Conservation (phyloP, 2,888 invertebrate genomes). For the Phaonia tiefii region DNA sequence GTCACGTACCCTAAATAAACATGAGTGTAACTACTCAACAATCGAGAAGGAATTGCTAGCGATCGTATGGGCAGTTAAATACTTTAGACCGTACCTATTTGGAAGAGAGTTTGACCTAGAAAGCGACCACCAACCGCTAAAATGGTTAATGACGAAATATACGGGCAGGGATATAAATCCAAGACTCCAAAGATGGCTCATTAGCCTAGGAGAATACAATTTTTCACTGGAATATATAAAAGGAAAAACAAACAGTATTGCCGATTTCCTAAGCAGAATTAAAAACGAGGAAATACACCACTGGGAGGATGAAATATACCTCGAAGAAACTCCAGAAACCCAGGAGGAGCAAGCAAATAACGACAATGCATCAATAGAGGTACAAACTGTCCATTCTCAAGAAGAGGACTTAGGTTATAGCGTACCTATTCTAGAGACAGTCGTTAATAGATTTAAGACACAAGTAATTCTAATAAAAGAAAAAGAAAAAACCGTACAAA, state of each 20-base stretch:
- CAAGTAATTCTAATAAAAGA: too few species aligned
- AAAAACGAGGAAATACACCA: too few species aligned
- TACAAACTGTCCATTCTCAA: neutral
- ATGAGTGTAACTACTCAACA: constrained; percentile 52
- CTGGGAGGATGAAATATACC: constrained; percentile 16
- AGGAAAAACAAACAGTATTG: constrained; percentile 26
- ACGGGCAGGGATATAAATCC: constrained; percentile 35
- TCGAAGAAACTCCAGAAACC: too few species aligned
- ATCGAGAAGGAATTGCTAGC: constrained; percentile 55
- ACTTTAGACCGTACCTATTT: constrained; percentile 46
- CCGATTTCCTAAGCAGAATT: too few species aligned
- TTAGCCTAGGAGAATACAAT: too few species aligned
- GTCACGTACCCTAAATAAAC: constrained; percentile 42
- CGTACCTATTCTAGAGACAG: too few species aligned
- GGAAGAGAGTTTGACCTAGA: constrained; percentile 39
- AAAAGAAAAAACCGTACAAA: neutral
- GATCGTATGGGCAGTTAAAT: too few species aligned
- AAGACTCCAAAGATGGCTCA: constrained; percentile 39
- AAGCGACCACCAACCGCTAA: constrained; percentile 40
- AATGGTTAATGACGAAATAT: too few species aligned
- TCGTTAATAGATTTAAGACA: too few species aligned
- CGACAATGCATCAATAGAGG: neutral
- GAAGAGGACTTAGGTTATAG: too few species aligned
- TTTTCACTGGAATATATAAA: too few species aligned
- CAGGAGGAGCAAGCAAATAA: neutral